Conservation (phyloP, 2,797 vertebrate species). For the Diglossa cyanea region DNA sequence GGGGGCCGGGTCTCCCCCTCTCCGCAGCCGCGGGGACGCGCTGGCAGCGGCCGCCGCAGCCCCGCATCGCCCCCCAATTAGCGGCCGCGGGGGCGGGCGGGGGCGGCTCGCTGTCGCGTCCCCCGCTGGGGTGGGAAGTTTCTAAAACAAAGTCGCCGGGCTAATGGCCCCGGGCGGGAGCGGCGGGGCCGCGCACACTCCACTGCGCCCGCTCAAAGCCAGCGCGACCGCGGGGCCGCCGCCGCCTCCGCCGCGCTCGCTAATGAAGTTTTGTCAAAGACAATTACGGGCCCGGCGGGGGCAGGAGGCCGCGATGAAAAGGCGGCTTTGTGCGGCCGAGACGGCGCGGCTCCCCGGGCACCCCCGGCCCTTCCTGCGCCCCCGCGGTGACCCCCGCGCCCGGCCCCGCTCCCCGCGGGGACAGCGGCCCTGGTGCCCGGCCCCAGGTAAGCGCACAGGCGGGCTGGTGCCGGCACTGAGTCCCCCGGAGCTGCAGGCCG, state of each 20-base stretch:
- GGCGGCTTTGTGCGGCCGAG: conserved; percentile 82
- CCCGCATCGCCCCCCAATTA: conserved; percentile 3
- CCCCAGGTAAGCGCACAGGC: background rate
- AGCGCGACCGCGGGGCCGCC: conserved; percentile 80
- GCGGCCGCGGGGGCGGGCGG: conserved; percentile 48
- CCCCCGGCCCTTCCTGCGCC: conserved; percentile 76
- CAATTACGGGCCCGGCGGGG: conserved; percentile 83
- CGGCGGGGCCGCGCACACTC: conserved; percentile 83
- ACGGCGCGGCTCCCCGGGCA: conserved; percentile 58
- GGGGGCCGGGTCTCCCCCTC: background rate
- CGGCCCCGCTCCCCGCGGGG: background rate
- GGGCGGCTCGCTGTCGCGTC: conserved; percentile 80
- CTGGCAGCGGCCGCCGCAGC: background rate
- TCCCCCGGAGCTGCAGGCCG: rapidly evolving
- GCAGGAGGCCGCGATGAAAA: conserved; percentile 80
- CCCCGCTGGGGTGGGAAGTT: conserved; percentile 80
- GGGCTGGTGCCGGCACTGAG: background rate
- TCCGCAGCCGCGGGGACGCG: background rate
- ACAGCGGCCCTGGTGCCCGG: background rate
- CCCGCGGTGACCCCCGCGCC: conserved; percentile 74
- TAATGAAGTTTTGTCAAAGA: conserved; percentile 91
- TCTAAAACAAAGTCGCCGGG: conserved; percentile 80
- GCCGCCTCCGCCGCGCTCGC: conserved; percentile 82
- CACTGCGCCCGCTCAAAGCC: conserved; percentile 89
- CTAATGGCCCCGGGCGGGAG: conserved; percentile 79